Conservation (phyloP, 2,113 vertebrate genomes). For the Dunckerocampus dactyliophorus region DNA sequence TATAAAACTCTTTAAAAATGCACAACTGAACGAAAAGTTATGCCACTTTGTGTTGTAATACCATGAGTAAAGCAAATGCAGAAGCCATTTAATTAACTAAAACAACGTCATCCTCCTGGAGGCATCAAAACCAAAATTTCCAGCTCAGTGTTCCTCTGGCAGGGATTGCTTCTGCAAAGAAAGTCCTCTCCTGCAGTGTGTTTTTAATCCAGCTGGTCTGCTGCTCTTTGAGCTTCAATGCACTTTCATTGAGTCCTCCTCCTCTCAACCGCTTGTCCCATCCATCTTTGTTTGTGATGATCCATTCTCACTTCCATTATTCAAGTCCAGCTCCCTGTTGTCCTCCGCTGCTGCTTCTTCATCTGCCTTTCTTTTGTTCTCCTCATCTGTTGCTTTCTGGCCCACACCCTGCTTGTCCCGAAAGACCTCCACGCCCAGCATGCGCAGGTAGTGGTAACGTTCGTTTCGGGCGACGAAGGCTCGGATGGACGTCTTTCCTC, state of each 20-base stretch:
- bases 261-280: slow-evolving; percentile 34
- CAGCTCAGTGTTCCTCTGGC: slow-evolving; percentile 21
- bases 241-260: slow-evolving; percentile 5
- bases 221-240: slow-evolving; percentile 15
- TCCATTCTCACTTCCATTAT: slow-evolving; percentile 28
- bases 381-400: slow-evolving; percentile 48
- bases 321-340: slow-evolving; percentile 29
- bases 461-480: slow-evolving; percentile 95
- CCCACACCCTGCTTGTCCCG: slow-evolving; percentile 80
- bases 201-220: slow-evolving; percentile 5
- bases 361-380: slow-evolving; percentile 37
- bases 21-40: slow-evolving; percentile 12
- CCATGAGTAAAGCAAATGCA: slow-evolving; percentile 30
- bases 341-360: slow-evolving; percentile 1
- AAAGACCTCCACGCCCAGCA: slow-evolving; percentile 92
- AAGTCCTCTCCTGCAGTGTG: slow-evolving; percentile 3
- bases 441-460: slow-evolving; percentile 89
- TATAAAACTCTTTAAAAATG: slow-evolving; percentile 32
- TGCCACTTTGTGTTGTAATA: slow-evolving; percentile 9
- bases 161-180: slow-evolving; percentile 21
- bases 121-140: neutral
- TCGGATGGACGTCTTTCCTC: slow-evolving; percentile 91
- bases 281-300: slow-evolving; percentile 32
- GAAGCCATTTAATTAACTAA: slow-evolving; percentile 36
- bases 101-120: slow-evolving; percentile 28